Conservation (phyloP, 2,888 invertebrate species). For the Ommatoiulus sabulosus region DNA sequence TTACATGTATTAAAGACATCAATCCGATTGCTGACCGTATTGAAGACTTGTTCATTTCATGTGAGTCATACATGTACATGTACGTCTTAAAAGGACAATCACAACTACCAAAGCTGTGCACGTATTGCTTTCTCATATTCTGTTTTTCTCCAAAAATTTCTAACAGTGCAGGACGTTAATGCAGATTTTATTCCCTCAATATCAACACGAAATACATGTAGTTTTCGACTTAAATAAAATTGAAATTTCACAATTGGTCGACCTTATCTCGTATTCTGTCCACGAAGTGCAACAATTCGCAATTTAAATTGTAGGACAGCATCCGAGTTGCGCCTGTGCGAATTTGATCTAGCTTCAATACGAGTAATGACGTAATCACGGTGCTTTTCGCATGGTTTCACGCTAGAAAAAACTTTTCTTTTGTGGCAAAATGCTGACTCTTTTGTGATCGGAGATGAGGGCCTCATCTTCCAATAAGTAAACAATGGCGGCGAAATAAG, state of each 20-base stretch:
- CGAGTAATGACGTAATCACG: neutral
- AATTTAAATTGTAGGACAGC: neutral
- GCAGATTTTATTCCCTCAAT: too few species aligned
- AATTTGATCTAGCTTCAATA: neutral
- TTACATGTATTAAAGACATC: too few species aligned
- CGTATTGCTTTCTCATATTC: too few species aligned
- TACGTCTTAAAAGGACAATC: too few species aligned
- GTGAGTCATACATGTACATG: too few species aligned
- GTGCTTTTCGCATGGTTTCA: neutral
- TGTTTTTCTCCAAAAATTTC: too few species aligned
- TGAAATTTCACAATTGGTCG: neutral
- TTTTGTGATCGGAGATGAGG: conserved; percentile 22
- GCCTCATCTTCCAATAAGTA: neutral
- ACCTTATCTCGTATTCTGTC: neutral
- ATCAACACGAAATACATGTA: neutral
- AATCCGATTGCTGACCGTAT: too few species aligned
- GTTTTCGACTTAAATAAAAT: neutral
- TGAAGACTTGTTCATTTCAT: too few species aligned
- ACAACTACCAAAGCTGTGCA: too few species aligned
- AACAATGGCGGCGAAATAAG: neutral
- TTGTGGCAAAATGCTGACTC: neutral
- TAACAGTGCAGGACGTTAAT: too few species aligned
- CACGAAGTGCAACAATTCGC: neutral
- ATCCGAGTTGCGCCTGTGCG: neutral
- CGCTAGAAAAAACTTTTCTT: neutral